Percentiles rank a stretch among this genome's conserved stretches.
Evolutionary conservation across 2,113 vertebrate species (phyloP).

Genomic region (Gallinago paraguaiae): DNA sequence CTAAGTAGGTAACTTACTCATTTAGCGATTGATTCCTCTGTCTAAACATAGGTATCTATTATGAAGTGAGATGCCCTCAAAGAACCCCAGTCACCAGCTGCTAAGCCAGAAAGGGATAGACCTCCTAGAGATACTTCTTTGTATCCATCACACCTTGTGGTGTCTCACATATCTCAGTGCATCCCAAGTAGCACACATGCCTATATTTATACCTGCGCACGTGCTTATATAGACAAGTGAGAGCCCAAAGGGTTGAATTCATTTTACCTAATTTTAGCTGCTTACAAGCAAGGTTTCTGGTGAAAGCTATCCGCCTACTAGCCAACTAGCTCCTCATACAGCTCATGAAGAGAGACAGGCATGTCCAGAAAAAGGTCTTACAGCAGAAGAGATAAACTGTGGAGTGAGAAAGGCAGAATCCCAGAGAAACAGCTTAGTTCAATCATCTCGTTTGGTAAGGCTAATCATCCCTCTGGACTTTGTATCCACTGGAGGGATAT

Average conservation of each 20-base stretch:
- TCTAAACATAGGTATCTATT: neutral
- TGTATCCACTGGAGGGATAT: neutral
- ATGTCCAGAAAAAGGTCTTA: neutral
- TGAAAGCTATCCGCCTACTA: neutral
- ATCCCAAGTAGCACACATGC: neutral
- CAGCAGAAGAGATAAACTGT: neutral
- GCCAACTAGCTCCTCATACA: neutral
- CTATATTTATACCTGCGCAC: neutral
- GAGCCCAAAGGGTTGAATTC: neutral
- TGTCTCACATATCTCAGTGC: neutral
- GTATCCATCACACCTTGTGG: neutral
- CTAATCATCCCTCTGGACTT: neutral
- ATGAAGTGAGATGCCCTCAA: neutral
- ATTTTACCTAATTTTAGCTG: neutral
- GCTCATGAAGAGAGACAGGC: neutral
- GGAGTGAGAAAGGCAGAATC: neutral
- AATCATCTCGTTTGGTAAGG: neutral
- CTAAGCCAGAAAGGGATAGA: neutral
- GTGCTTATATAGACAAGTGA: neutral
- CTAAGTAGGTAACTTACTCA: neutral
- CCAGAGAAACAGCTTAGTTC: neutral
- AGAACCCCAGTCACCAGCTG: neutral
- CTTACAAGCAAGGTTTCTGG: neutral
- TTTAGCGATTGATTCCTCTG: neutral
- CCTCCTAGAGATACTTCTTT: neutral